Evolutionary conservation across 2,113 vertebrate genomes (phyloP).

Genomic region (Bungarus multicinctus): DNA sequence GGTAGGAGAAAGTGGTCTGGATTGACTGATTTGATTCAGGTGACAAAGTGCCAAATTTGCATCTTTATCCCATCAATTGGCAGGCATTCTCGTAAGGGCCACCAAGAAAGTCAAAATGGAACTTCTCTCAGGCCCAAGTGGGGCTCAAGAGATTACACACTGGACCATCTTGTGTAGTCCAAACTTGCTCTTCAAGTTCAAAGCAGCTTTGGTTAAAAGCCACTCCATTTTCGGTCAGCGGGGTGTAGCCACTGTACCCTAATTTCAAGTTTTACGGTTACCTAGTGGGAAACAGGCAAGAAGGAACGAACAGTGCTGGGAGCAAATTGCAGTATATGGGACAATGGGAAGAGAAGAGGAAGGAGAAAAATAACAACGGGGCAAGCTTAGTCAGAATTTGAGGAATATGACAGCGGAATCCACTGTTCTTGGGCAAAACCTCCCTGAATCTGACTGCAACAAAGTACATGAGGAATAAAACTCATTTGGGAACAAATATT

Average conservation of each 20-base stretch:
- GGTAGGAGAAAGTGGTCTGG: neutral
- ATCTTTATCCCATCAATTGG: neutral
- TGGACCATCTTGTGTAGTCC: too few species aligned
- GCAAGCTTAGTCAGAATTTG: neutral
- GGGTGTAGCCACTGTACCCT: neutral
- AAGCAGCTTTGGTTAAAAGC: neutral
- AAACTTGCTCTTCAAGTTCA: neutral
- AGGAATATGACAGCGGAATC: too few species aligned
- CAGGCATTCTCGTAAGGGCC: neutral
- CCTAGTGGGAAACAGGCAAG: too few species aligned
- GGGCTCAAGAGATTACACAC: neutral
- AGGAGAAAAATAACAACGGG: neutral
- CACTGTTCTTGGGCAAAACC: neutral
- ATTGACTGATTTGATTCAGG: too few species aligned
- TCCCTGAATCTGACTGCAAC: neutral
- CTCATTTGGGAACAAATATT: neutral
- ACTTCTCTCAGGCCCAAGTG: neutral
- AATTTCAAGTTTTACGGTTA: too few species aligned
- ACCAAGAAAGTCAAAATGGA: neutral
- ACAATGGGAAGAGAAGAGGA: neutral
- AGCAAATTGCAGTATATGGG: neutral
- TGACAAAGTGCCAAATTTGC: neutral
- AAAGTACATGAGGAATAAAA: neutral
- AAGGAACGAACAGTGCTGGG: neutral
- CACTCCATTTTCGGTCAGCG: accelerated